Evolutionary conservation across 1,140 invertebrate genomes (phyloP).

Genomic region (Ceratoteleas bidentatus): DNA sequence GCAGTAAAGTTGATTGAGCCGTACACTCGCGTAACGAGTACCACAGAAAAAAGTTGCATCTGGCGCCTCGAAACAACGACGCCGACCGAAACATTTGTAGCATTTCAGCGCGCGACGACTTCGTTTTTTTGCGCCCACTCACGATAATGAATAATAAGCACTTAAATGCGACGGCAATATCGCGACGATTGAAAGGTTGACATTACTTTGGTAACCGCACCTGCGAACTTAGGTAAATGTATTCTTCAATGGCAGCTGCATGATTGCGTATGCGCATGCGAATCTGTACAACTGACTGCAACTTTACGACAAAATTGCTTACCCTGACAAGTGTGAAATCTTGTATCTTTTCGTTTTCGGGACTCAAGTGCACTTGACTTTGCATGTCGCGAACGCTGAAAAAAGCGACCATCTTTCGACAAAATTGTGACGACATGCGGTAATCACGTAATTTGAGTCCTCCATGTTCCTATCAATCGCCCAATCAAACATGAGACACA

Average conservation of each 20-base stretch:
- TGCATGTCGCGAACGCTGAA: conserved; percentile 3
- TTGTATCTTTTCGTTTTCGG: conserved; percentile 46
- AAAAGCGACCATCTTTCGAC: background rate
- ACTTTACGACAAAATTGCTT: conserved; percentile 56
- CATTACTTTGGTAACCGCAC: conserved; percentile 57
- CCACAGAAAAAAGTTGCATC: conserved; percentile 65
- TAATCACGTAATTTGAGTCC: background rate
- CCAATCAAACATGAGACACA: no score
- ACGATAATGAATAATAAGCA: conserved; percentile 62
- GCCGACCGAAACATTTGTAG: conserved; percentile 55
- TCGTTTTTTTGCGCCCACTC: conserved; percentile 37
- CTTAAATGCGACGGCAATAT: conserved; percentile 52
- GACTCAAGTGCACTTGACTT: conserved; percentile 14
- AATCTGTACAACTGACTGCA: conserved; percentile 58
- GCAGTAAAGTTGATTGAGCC: conserved; percentile 63
- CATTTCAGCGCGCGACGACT: conserved; percentile 54
- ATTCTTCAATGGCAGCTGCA: conserved; percentile 62
- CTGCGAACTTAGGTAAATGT: conserved; percentile 58
- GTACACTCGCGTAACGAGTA: conserved; percentile 61
- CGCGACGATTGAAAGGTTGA: conserved; percentile 57
- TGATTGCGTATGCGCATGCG: conserved; percentile 55
- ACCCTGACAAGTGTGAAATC: conserved; percentile 60
- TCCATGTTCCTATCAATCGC: no score
- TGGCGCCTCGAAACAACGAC: conserved; percentile 51
- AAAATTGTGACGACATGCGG: background rate